A percentile compares a stretch with the other conserved stretches of the same genome.
Conservation (phyloP, 1,140 invertebrate genomes). For the Drosophila pseudoananassae region DNA sequence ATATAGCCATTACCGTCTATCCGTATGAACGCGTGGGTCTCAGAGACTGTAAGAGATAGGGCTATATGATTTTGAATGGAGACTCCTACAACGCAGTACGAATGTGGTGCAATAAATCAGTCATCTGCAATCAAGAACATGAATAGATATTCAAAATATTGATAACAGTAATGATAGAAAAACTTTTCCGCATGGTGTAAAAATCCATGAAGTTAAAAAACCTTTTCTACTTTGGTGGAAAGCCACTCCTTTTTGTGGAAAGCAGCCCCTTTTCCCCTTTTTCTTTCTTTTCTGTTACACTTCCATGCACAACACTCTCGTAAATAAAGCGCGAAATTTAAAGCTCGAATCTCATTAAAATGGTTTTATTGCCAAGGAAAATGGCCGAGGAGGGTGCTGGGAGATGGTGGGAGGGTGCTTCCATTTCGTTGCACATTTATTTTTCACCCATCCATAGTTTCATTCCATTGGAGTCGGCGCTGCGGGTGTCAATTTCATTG, state of each 20-base stretch:
- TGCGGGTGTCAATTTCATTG: slow-evolving; percentile 80
- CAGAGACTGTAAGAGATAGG: too few species aligned
- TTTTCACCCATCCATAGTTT: slow-evolving; percentile 69
- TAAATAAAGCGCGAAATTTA: slow-evolving; percentile 81
- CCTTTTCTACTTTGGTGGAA: slow-evolving; percentile 28
- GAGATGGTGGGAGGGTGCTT: slow-evolving; percentile 19
- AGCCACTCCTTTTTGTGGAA: slow-evolving; percentile 19
- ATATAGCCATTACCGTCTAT: too few species aligned
- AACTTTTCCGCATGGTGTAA: too few species aligned
- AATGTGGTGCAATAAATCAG: too few species aligned
- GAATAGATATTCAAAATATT: too few species aligned
- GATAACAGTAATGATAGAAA: too few species aligned
- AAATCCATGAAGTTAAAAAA: too few species aligned
- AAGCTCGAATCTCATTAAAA: slow-evolving; percentile 82
- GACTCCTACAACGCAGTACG: too few species aligned
- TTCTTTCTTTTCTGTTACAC: neutral
- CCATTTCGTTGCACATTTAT: slow-evolving; percentile 78
- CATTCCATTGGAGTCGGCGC: slow-evolving; percentile 53
- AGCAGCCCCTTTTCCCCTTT: neutral
- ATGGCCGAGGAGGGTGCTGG: slow-evolving; percentile 4
- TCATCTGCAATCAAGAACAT: too few species aligned
- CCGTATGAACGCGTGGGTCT: too few species aligned
- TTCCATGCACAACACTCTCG: slow-evolving; percentile 44
- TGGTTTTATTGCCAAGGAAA: slow-evolving; percentile 72
- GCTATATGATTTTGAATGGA: too few species aligned